A percentile compares a stretch with the other conserved stretches of the same genome.
Conservation (phyloP, 2,888 invertebrate species). For the Sarcophaga carnaria region DNA sequence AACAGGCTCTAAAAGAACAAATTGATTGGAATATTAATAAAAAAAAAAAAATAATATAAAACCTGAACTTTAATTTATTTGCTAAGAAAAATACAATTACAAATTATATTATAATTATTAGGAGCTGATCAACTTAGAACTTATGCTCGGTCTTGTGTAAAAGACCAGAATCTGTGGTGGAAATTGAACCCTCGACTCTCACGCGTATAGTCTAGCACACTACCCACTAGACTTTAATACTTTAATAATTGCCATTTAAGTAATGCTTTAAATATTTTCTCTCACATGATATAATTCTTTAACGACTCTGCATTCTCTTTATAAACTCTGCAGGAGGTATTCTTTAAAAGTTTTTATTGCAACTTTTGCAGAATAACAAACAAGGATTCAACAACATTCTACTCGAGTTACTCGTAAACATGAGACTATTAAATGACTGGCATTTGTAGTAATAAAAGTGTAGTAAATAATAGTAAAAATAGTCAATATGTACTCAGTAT, state of each 20-base stretch:
- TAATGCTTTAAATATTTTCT: neutral
- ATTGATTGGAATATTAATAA: neutral
- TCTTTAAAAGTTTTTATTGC: conserved; percentile 23
- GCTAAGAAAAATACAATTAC: too few species aligned
- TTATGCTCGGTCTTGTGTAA: too few species aligned
- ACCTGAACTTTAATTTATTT: too few species aligned
- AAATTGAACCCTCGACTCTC: too few species aligned
- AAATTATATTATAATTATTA: too few species aligned
- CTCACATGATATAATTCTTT: neutral
- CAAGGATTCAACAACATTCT: conserved; percentile 1
- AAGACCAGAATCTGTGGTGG: too few species aligned
- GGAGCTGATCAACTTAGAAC: too few species aligned
- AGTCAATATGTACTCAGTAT: neutral
- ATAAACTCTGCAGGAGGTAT: neutral
- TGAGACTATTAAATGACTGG: neutral
- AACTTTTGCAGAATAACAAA: conserved; percentile 31
- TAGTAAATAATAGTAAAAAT: neutral
- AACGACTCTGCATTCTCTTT: neutral
- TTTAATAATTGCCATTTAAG: neutral
- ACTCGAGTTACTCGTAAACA: neutral
- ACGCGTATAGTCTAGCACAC: too few species aligned
- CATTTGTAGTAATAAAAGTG: neutral
- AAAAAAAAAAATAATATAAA: neutral
- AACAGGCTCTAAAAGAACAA: neutral
- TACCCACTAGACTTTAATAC: too few species aligned